Conservation (phyloP, 2,888 invertebrate genomes). For the Exocentrus adspersus region DNA sequence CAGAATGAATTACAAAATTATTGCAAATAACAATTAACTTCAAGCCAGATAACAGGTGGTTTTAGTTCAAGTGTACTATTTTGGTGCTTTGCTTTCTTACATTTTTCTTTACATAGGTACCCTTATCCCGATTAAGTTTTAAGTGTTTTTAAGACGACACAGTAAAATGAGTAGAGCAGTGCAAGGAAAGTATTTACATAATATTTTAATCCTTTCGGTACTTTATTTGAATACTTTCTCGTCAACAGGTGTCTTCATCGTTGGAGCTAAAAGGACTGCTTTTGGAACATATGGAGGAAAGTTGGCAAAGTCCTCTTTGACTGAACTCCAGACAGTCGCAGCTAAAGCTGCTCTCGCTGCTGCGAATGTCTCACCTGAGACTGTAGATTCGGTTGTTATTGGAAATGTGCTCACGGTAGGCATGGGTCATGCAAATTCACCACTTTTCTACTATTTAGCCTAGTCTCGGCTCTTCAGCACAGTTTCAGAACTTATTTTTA, state of each 20-base stretch:
- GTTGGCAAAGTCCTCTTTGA: slow-evolving; percentile 76
- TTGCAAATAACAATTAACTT: too few relatives aligned
- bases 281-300: slow-evolving; percentile 95
- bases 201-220: background rate
- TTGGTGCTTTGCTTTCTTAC: background rate
- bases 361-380: slow-evolving; percentile 84
- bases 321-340: slow-evolving; percentile 84
- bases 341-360: slow-evolving; percentile 81
- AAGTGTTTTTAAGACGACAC: background rate
- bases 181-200: slow-evolving; percentile 39
- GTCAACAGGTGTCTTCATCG: slow-evolving; percentile 82
- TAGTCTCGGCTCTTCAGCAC: too few relatives aligned
- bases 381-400: slow-evolving; percentile 88
- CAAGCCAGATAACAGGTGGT: too few relatives aligned
- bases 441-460: too few relatives aligned
- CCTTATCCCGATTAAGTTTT: too few relatives aligned
- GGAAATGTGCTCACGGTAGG: slow-evolving; percentile 80
- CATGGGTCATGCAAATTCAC: slow-evolving; percentile 1
- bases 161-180: slow-evolving; percentile 45
- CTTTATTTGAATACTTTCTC: background rate
- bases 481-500: too few relatives aligned
- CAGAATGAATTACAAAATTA: too few relatives aligned
- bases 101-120: too few relatives aligned
- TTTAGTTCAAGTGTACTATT: too few relatives aligned
- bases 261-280: slow-evolving; percentile 95